Evolutionary conservation across 2,888 invertebrate genomes (phyloP).

Genomic region (Patella depressa): DNA sequence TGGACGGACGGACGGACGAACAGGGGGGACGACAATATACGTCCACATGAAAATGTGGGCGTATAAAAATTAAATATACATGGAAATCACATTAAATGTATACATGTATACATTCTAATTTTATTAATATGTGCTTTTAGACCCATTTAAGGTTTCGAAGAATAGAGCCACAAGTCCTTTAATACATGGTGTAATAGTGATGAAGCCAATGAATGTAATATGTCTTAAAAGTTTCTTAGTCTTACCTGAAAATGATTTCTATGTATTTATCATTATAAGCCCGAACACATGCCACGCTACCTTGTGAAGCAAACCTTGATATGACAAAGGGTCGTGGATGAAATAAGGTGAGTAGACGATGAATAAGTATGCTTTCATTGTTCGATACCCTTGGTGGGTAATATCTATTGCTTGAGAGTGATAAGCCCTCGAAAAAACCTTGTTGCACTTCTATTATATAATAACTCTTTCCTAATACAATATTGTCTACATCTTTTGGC

Average conservation of each 20-base stretch:
- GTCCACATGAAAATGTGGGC: too few relatives aligned
- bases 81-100: too few relatives aligned
- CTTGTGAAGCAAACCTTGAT: conserved; percentile 64
- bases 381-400: conserved; percentile 54
- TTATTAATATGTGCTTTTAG: too few relatives aligned
- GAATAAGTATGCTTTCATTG: conserved; percentile 50
- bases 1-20: too few relatives aligned
- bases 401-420: conserved; percentile 58
- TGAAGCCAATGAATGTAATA: too few relatives aligned
- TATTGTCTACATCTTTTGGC: conserved; percentile 39
- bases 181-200: too few relatives aligned
- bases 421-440: conserved; percentile 21
- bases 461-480: conserved; percentile 36
- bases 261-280: conserved; percentile 61
- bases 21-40: too few relatives aligned
- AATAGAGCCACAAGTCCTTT: too few relatives aligned
- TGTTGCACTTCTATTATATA: conserved; percentile 27
- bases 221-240: conserved; percentile 29
- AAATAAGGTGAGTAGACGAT: conserved; percentile 63
- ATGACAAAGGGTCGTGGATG: conserved; percentile 68
- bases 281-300: conserved; percentile 58
- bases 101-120: too few relatives aligned
- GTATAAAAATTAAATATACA: too few relatives aligned
- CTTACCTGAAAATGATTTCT: conserved; percentile 68
- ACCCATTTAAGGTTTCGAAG: too few relatives aligned